phyloP scores from a whole-genome alignment of 2,113 vertebrate species.

The Willisornis vidua region DNA sequence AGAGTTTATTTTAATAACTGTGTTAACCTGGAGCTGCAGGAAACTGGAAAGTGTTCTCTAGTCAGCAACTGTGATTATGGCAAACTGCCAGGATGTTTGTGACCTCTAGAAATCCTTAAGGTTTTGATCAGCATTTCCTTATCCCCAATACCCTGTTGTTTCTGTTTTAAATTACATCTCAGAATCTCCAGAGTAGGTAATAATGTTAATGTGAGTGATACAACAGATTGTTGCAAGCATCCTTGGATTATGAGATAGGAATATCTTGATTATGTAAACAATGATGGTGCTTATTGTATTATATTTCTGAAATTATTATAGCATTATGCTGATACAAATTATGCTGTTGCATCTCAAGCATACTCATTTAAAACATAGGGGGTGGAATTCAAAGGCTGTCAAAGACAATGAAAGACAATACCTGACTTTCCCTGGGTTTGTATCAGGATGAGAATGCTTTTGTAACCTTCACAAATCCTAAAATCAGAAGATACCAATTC shows the following conservation, averaged over 20 bases:
- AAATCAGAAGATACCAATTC: background rate
- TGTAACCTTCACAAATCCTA: background rate
- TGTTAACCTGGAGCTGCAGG: background rate
- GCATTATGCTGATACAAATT: background rate
- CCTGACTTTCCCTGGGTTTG: background rate
- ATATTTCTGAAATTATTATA: conserved; percentile 2
- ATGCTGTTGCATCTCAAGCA: background rate
- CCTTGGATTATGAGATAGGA: conserved; percentile 13
- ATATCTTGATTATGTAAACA: conserved; percentile 30
- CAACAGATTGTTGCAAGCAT: conserved; percentile 45
- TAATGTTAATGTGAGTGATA: conserved; percentile 34
- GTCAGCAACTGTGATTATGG: background rate
- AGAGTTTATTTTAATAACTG: background rate
- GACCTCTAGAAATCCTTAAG: conserved; percentile 12
- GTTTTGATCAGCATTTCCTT: conserved; percentile 19
- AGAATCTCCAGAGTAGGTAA: background rate
- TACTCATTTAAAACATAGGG: background rate
- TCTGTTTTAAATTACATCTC: conserved; percentile 36
- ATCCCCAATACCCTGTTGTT: background rate
- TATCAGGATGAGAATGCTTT: background rate
- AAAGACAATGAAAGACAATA: conserved; percentile 33
- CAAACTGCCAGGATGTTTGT: background rate
- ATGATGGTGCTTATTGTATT: background rate
- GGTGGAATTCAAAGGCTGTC: background rate
- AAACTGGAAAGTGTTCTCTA: background rate